Evolutionary conservation across 1,140 invertebrate species (phyloP).

Genomic region (Zaprionus tsacasi): DNA sequence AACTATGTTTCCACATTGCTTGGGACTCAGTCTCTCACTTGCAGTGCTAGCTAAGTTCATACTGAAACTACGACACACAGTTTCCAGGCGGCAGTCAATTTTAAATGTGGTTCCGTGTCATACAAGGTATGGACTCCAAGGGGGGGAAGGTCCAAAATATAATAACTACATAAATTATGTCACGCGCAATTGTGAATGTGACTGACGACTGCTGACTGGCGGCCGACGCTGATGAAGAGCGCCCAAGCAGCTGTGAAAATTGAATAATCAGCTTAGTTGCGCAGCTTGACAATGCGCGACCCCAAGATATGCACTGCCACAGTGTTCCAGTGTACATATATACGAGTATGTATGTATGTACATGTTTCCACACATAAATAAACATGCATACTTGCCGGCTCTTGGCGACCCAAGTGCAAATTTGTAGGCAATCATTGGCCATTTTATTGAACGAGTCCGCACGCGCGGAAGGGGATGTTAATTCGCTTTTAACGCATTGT

Average conservation of each 20-base stretch:
- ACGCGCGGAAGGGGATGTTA: slow-evolving; percentile 7
- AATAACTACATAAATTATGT: slow-evolving; percentile 59
- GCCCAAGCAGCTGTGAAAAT: slow-evolving; percentile 69
- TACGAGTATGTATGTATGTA: background rate
- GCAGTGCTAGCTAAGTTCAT: too few relatives aligned
- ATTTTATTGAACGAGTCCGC: slow-evolving; percentile 21
- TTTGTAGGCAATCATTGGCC: slow-evolving; percentile 72
- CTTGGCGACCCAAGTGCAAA: slow-evolving; percentile 54
- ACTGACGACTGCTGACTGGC: background rate
- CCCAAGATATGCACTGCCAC: slow-evolving; percentile 38
- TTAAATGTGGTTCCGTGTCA: slow-evolving; percentile 56
- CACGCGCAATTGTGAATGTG: slow-evolving; percentile 57
- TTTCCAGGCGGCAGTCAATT: slow-evolving; percentile 44
- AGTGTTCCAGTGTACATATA: slow-evolving; percentile 3
- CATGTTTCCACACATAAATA: background rate
- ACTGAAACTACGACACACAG: background rate
- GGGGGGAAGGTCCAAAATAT: slow-evolving; percentile 18
- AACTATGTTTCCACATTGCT: background rate
- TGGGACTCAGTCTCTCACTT: too few relatives aligned
- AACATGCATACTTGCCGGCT: background rate
- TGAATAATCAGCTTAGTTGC: slow-evolving; percentile 76
- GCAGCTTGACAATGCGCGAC: slow-evolving; percentile 46
- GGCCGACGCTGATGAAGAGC: slow-evolving; percentile 59
- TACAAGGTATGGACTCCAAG: slow-evolving; percentile 1
- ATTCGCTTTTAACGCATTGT: slow-evolving; percentile 48